Conservation (phyloP, 2,113 vertebrate species). For the Cettia cetti region DNA sequence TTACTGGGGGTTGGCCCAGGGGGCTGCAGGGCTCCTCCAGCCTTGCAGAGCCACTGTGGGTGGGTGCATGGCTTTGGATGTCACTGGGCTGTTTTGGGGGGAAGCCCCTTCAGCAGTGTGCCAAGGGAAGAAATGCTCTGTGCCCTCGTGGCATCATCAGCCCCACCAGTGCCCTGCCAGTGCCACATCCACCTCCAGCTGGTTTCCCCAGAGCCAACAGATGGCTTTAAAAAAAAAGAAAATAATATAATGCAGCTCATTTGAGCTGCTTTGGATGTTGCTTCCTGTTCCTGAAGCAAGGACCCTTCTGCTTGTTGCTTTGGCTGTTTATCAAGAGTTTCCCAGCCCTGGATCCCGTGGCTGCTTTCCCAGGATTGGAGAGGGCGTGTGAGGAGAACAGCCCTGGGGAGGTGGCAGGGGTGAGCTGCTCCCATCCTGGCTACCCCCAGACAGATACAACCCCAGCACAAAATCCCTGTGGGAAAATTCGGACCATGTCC, state of each 20-base stretch:
- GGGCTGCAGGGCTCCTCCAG: neutral
- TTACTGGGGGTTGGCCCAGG: neutral
- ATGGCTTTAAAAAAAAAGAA: neutral
- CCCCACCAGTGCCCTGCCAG: neutral
- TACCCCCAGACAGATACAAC: neutral
- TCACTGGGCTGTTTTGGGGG: neutral
- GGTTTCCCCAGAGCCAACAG: neutral
- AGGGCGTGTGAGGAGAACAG: neutral
- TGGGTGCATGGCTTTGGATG: neutral
- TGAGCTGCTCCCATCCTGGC: neutral
- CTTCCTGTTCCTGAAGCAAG: neutral
- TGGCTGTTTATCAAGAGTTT: neutral
- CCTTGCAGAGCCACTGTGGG: neutral
- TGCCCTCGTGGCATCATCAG: neutral
- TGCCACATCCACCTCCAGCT: neutral
- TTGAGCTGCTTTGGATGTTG: neutral
- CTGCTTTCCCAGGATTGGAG: neutral
- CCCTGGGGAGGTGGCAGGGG: rapidly evolving
- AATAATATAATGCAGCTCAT: neutral
- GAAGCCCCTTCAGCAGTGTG: neutral
- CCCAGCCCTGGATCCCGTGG: rapidly evolving
- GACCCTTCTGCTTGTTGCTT: neutral
- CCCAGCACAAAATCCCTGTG: rapidly evolving
- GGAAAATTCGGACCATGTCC: neutral
- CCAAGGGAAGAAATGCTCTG: rapidly evolving